Evolutionary conservation across 2,797 vertebrate species (phyloP).

Genomic region (Gastrophryne carolinensis): DNA sequence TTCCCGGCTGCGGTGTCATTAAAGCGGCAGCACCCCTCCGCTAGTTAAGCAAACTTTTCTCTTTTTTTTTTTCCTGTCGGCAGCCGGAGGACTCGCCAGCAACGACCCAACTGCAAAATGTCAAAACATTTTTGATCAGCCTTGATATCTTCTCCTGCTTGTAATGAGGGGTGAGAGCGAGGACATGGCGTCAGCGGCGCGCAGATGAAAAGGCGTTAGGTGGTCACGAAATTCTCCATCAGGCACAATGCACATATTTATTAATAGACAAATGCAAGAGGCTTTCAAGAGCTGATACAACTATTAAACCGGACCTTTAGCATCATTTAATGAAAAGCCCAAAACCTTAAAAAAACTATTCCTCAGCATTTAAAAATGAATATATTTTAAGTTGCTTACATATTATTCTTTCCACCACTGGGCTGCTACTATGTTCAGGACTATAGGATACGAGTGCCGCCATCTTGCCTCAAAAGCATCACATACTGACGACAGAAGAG

Average conservation of each 20-base stretch:
- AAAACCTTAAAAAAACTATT: too few relatives aligned
- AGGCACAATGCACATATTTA: constrained; percentile 22
- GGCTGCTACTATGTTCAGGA: too few relatives aligned
- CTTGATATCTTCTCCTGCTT: neutral
- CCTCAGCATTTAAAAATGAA: too few relatives aligned
- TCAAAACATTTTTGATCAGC: constrained; percentile 29
- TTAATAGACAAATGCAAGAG: neutral
- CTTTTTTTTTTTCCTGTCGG: neutral
- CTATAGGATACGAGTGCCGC: too few relatives aligned
- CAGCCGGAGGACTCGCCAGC: neutral
- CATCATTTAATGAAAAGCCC: too few relatives aligned
- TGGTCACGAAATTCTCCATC: constrained; percentile 35
- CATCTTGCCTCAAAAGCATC: too few relatives aligned
- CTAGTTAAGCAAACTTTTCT: constrained; percentile 4
- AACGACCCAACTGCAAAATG: neutral
- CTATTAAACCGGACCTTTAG: constrained; percentile 16
- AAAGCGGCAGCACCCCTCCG: constrained; percentile 50
- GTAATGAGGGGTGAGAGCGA: constrained; percentile 25
- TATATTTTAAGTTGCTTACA: too few relatives aligned
- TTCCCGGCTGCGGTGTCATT: constrained; percentile 65
- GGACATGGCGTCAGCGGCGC: constrained; percentile 21
- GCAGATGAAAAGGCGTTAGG: constrained; percentile 27
- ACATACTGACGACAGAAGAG: too few relatives aligned
- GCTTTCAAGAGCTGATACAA: constrained; percentile 4
- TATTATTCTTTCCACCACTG: too few relatives aligned